phyloP scores from a whole-genome alignment of 2,113 vertebrate species.

The Festucalex cinctus region DNA sequence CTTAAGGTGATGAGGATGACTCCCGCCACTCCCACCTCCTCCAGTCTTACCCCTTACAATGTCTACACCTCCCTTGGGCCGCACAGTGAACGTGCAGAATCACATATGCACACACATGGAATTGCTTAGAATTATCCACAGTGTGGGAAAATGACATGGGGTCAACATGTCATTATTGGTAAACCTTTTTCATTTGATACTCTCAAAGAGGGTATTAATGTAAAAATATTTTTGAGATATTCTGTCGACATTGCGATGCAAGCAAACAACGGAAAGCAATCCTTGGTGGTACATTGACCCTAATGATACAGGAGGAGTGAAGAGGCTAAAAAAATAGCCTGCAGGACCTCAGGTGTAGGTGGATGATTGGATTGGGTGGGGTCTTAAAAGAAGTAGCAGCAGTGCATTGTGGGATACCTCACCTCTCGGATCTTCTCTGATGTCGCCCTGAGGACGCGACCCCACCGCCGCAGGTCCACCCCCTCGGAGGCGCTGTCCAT shows the following conservation, averaged over 20 bases:
- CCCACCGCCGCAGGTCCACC: slow-evolving; percentile 81
- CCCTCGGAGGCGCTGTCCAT: slow-evolving; percentile 77
- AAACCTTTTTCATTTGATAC: background rate
- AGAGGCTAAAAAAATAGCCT: background rate
- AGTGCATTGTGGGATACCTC: slow-evolving; percentile 40
- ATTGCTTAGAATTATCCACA: background rate
- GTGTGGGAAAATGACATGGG: background rate
- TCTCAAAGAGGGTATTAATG: background rate
- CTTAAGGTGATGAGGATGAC: background rate
- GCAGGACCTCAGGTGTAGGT: background rate
- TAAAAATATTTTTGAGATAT: too few species aligned
- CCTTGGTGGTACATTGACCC: slow-evolving; percentile 14
- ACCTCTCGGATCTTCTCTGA: slow-evolving; percentile 81
- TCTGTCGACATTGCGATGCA: background rate
- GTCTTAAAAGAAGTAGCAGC: background rate
- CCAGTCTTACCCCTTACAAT: background rate
- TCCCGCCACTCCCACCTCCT: background rate
- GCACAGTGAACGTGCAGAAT: slow-evolving; percentile 43
- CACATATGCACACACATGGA: slow-evolving; percentile 26
- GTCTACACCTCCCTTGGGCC: slow-evolving; percentile 19
- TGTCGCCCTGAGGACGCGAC: slow-evolving; percentile 73
- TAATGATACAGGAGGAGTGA: slow-evolving; percentile 9
- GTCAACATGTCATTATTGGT: background rate
- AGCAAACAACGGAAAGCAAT: background rate
- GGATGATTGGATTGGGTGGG: slow-evolving; percentile 2